Evolutionary conservation across 2,797 vertebrate species (phyloP).

Genomic region (Tympanoctomys barrerae): DNA sequence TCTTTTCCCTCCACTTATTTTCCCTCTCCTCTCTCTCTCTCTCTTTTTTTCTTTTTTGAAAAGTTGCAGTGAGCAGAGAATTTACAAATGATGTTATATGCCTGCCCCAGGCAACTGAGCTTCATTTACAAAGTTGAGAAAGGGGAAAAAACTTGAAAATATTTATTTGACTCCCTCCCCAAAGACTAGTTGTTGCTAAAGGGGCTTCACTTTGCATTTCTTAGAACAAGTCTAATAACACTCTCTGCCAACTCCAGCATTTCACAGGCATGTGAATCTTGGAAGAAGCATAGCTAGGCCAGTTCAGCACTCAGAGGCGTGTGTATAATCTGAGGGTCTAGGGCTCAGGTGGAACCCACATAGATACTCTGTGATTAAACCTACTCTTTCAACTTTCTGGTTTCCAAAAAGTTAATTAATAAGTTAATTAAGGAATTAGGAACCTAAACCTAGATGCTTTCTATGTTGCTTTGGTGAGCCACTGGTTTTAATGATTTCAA

Average conservation of each 20-base stretch:
- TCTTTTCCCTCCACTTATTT: background rate
- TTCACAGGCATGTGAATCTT: background rate
- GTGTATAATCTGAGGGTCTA: background rate
- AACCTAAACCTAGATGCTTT: background rate
- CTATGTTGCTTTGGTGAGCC: background rate
- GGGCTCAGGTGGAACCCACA: background rate
- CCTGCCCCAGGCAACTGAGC: constrained; percentile 20
- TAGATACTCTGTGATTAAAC: background rate
- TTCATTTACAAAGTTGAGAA: constrained; percentile 63
- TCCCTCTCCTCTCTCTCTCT: background rate
- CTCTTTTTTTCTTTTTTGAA: background rate
- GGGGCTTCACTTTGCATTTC: constrained; percentile 47
- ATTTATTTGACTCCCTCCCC: constrained; percentile 58
- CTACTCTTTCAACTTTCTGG: background rate
- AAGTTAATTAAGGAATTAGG: background rate
- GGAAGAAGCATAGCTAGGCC: background rate
- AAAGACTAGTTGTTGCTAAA: constrained; percentile 44
- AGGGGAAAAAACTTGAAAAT: constrained; percentile 37
- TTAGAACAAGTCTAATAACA: constrained; percentile 43
- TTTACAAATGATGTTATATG: constrained; percentile 16
- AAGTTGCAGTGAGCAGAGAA: background rate
- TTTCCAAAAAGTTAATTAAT: background rate
- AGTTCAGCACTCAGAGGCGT: background rate
- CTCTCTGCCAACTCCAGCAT: background rate
- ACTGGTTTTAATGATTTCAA: background rate